Percentiles rank a stretch among this genome's conserved stretches.
These are phyloP conservation scores for Sinocyclocheilus rhinocerous DNA, from an alignment of 2,113 vertebrate species.

Conservation along the genomic window DNA sequence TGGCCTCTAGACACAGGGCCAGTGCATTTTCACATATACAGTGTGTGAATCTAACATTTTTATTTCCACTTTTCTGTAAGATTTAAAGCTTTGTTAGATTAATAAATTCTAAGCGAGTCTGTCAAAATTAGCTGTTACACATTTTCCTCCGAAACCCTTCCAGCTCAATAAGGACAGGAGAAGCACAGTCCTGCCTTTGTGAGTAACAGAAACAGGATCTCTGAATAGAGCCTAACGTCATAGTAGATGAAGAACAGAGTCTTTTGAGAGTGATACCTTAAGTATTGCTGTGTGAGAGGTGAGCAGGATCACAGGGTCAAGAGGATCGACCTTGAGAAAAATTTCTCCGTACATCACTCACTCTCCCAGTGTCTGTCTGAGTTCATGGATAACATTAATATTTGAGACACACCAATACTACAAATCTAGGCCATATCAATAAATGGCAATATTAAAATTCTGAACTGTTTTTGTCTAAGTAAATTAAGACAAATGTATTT, in stretches of 20 bases:
- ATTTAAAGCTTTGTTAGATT: constrained; percentile 23
- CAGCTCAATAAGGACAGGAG: background rate
- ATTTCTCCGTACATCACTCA: background rate
- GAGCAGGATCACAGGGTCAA: background rate
- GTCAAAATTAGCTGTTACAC: background rate
- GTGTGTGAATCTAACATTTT: background rate
- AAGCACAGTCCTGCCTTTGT: background rate
- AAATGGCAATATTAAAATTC: background rate
- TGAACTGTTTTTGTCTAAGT: too few relatives aligned
- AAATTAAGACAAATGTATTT: too few relatives aligned
- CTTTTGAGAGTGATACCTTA: constrained; percentile 17
- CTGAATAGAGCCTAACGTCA: background rate
- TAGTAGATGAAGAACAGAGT: constrained; percentile 1
- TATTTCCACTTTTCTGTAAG: constrained; percentile 16
- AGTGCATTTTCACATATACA: constrained; percentile 9
- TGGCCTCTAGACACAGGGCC: constrained; percentile 36
- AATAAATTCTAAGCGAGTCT: background rate
- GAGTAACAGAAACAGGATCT: background rate
- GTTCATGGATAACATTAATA: background rate
- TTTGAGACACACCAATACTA: background rate
- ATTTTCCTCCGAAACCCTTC: too few relatives aligned
- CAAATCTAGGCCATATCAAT: background rate
- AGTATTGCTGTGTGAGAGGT: constrained; percentile 1
- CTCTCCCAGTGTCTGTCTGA: background rate
- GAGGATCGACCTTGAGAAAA: constrained; percentile 6